phyloP scores from a whole-genome alignment of 1,140 invertebrate species.

The Stratiolaelaps scimitus region DNA sequence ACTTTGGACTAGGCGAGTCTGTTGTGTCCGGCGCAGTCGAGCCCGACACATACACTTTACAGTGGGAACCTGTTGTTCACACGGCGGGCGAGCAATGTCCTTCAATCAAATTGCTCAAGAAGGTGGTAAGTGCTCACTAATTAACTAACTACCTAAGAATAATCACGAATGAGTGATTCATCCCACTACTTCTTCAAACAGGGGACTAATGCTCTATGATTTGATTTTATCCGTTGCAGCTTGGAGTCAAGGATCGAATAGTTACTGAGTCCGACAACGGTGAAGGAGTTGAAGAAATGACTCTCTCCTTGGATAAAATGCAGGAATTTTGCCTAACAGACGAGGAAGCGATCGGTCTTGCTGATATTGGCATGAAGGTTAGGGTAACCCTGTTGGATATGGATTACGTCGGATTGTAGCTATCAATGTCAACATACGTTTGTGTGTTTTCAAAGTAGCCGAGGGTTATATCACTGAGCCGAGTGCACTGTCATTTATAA shows the following conservation, averaged over 20 bases:
- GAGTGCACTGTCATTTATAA: too few relatives aligned
- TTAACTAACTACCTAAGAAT: neutral
- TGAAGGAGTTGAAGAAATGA: neutral
- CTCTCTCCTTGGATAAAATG: neutral
- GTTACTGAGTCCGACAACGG: neutral
- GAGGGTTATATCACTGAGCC: too few relatives aligned
- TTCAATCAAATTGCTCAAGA: too few relatives aligned
- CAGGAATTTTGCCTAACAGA: neutral
- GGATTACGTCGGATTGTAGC: too few relatives aligned
- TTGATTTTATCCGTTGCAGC: too few relatives aligned
- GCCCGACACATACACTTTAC: conserved; percentile 49
- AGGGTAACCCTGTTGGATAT: too few relatives aligned
- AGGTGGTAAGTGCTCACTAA: neutral
- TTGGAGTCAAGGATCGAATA: neutral
- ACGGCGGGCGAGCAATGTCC: too few relatives aligned
- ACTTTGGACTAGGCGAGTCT: conserved; percentile 66
- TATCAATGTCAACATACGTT: too few relatives aligned
- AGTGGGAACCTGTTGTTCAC: too few relatives aligned
- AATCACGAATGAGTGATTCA: neutral
- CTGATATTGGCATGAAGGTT: neutral
- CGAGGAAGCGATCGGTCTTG: neutral
- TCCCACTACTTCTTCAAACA: neutral
- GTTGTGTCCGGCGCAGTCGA: conserved; percentile 60
- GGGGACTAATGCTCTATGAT: too few relatives aligned
- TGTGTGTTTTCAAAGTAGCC: too few relatives aligned